Percentiles rank a stretch among this genome's conserved stretches.
Conservation (phyloP, 2,888 invertebrate genomes). For the Coelinius sp. region DNA sequence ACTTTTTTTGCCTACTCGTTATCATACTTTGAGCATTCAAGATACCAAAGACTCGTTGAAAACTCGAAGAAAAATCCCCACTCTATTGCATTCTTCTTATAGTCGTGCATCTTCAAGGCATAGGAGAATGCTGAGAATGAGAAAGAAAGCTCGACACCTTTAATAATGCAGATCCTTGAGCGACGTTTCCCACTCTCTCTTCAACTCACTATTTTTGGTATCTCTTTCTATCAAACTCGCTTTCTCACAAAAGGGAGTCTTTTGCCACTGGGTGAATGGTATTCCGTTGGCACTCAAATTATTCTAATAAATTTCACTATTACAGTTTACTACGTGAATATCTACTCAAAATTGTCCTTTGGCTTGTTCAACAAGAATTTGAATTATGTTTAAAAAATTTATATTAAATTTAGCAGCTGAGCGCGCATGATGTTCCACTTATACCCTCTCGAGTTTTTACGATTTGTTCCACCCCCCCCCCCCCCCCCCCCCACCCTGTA, state of each 20-base stretch:
- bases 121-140: slow-evolving; percentile 32
- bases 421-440: too few species aligned
- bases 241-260: slow-evolving; percentile 16
- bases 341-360: slow-evolving; percentile 11
- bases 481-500: too few species aligned
- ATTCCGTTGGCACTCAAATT: slow-evolving; percentile 21
- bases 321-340: background rate
- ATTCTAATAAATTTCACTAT: slow-evolving; percentile 26
- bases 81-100: slow-evolving; percentile 10
- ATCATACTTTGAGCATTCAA: slow-evolving; percentile 39
- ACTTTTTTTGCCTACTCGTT: background rate
- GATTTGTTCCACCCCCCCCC: too few species aligned
- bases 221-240: slow-evolving; percentile 27
- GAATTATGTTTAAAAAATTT: background rate
- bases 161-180: slow-evolving; percentile 47
- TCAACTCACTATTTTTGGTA: slow-evolving; percentile 8
- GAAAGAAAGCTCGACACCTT: slow-evolving; percentile 43
- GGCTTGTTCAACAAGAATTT: background rate
- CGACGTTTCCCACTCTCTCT: slow-evolving; percentile 30
- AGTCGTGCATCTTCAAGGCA: slow-evolving; percentile 30
- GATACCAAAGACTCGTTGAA: slow-evolving; percentile 5
- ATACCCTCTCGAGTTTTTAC: too few species aligned
- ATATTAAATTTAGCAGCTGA: slow-evolving; percentile 4
- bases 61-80: slow-evolving; percentile 21
- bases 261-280: slow-evolving; percentile 19